phyloP scores from a whole-genome alignment of 2,888 invertebrate genomes.

The Galerucella calmariensis region DNA sequence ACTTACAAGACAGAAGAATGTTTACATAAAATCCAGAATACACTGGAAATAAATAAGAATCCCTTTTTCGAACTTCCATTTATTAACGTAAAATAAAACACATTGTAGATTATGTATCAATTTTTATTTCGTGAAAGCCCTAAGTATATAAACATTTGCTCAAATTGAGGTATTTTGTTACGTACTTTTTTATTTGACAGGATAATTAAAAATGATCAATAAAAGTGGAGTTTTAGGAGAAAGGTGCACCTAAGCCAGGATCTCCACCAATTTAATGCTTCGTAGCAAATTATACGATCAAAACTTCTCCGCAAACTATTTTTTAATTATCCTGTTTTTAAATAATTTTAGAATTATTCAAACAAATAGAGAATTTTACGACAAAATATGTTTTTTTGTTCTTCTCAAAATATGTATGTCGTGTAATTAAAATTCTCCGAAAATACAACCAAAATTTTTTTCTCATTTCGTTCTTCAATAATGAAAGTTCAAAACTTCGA shows the following conservation, averaged over 20 bases:
- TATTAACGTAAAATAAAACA: no score
- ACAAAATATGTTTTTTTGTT: neutral
- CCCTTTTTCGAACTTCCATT: no score
- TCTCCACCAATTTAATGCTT: neutral
- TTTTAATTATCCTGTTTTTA: neutral
- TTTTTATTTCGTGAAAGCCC: slow-evolving; percentile 18
- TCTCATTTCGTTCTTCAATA: slow-evolving; percentile 43
- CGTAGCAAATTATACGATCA: neutral
- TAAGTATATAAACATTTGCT: slow-evolving; percentile 20
- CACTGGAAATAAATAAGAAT: neutral
- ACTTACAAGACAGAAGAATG: no score
- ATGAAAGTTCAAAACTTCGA: slow-evolving; percentile 59
- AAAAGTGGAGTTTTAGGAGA: neutral
- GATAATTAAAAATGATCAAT: neutral
- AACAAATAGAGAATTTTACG: neutral
- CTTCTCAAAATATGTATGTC: no score
- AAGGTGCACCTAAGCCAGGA: neutral
- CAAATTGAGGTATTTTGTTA: slow-evolving; percentile 26
- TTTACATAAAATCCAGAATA: neutral
- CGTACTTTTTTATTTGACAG: neutral
- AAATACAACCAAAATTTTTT: no score
- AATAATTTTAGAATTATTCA: neutral
- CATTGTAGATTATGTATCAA: neutral
- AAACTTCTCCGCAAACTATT: neutral
- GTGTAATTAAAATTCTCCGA: no score